Evolutionary conservation across 2,888 invertebrate genomes (phyloP), one percentile per base, ranked within the genome.

Genomic region (Melipona beecheii): DNA sequence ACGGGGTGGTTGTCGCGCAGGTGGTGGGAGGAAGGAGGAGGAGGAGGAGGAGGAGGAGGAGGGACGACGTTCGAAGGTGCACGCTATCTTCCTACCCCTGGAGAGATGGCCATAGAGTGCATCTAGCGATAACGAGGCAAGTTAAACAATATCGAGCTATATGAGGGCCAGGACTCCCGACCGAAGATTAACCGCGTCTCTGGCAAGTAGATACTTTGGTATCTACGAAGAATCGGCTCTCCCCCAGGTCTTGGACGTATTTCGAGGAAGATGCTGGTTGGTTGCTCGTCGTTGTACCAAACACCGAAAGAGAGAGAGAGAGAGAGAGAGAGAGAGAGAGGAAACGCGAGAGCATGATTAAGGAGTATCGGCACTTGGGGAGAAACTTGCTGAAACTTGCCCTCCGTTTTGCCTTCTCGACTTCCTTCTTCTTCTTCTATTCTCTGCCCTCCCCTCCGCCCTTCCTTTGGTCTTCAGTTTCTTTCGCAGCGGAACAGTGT

Each of bases 111-210:
- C 93, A 93, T 92, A 93, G 93, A 93, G 93, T 93, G 94, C 94
- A 94, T 94, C 94, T 93, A 90, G 94, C 92, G 94, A 94, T 94
- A 94, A 94, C 93, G 93, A 92, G 92, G 92, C 92, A 94, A 94
- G 93, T 94, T 94, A 93, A 94, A 94, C 94, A 94, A 94, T 94
- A 94, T 94, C 93, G 93, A 93, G 93, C 93, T 93, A 92, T 92
- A 93, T 91, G 91, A 93, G 92, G 81, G 84, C 85, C 86, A 87
- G 86, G 85, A 87, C 86, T 88, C 88, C 82, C 90, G 91, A 90
- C 92, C 92, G 90, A 93, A 93, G 93, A 93, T 93, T 93, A 93
- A 93, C 91, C 90, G 86, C 89, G 80, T 87, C 89, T 84, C 90
- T 84, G 84, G 85, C 89, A 86, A 87, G 89, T 87, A 87, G 89